These are phyloP conservation scores for Cylindroiulus punctatus DNA, from an alignment of 2,888 invertebrate species.

Conservation along the genomic window DNA sequence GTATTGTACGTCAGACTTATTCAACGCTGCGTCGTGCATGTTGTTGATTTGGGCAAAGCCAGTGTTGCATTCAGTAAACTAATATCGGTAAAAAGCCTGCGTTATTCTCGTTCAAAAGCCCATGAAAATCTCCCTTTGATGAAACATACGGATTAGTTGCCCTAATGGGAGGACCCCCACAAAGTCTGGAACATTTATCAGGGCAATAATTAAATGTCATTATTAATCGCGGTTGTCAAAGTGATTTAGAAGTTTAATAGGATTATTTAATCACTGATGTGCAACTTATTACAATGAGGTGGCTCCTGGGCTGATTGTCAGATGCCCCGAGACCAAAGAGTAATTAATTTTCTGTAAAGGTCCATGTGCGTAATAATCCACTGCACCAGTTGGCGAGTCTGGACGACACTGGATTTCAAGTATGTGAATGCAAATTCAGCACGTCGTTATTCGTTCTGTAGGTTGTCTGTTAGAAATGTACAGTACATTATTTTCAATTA, in stretches of 20 bases:
- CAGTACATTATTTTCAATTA: too few relatives aligned
- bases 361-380: not conserved
- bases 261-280: slow-evolving; percentile 28
- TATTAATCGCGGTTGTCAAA: not conserved
- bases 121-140: too few relatives aligned
- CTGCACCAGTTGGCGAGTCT: not conserved
- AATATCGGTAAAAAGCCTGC: too few relatives aligned
- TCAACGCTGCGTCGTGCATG: too few relatives aligned
- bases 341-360: not conserved
- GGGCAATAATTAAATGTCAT: not conserved
- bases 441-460: not conserved
- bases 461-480: too few relatives aligned
- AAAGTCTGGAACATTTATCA: not conserved
- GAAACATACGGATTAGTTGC: too few relatives aligned
- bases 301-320: not conserved
- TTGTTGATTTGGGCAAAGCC: too few relatives aligned
- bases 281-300: slow-evolving; percentile 16
- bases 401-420: not conserved
- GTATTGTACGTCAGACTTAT: too few relatives aligned
- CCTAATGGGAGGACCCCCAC: too few relatives aligned
- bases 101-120: too few relatives aligned
- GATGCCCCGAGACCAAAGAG: slow-evolving; percentile 27
- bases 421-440: not conserved
- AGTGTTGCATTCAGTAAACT: too few relatives aligned
- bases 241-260: not conserved